Base-by-base conservation (phyloP, 2,113 vertebrate species). In the Oryzias javanicus region DNA sequence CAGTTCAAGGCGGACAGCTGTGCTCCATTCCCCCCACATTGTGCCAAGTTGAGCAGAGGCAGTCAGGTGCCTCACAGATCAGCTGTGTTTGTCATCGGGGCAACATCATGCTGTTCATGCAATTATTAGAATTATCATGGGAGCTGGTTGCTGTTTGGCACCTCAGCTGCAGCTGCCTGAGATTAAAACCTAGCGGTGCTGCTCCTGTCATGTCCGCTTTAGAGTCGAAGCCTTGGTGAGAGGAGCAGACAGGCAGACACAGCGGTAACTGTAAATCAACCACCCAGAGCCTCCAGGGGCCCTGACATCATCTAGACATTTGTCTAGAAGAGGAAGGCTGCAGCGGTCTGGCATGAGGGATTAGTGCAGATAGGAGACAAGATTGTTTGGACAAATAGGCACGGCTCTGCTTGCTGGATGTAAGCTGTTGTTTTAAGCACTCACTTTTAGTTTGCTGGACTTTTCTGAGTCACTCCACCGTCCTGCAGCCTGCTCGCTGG, bases 221-320 rank as follows among this genome's bases (percentile, higher is more conserved):
- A 59, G 27, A 82, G 69, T 79, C 72, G 72, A 77, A 84, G 74
- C 64, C 74, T 80, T 70, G 76, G 59, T 74, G 79, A 87, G 74
- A 74, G 52, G 62, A 73, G 76, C 51, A 67, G 67, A 80, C 80
- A 79, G 64, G 55, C 81, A 73, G 82, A 79, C 82, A 69, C 20
- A 56, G 61, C 54, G 54, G 81, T 76, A 80, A 86, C 83, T 82
- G 74, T 74, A 83, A 44, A 67, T 83, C 84, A 86, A 76, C 79
- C 73, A 53, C 66, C 64, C 73, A 12, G 15, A 60, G 84, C 68
- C 81, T 70, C 72, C 42, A 47, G 78, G 68, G 73, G 59, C 79
- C 35, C 35, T 35, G 35, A 35, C 35, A 35, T 35, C 35, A 35
- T 35, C 35, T 35, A 35, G 84, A 79, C 58, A 74, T 53, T 70